Evolutionary conservation across 2,797 vertebrate species (phyloP).

Genomic region (Triplophysa yarkandensis): DNA sequence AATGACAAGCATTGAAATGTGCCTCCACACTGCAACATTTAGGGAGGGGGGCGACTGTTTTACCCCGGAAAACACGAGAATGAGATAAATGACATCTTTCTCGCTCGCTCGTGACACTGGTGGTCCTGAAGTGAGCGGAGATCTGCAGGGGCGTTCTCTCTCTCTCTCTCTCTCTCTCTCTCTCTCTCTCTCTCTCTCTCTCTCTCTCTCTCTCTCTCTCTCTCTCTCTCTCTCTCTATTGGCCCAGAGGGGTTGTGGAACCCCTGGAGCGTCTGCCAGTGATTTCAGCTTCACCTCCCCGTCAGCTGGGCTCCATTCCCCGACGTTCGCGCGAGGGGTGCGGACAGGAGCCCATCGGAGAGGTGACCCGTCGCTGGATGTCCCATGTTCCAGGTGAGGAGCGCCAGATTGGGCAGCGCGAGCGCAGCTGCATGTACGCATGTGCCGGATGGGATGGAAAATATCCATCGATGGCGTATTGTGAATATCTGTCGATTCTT

Average conservation of each 20-base stretch:
- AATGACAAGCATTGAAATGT: conserved; percentile 94
- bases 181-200: conserved; percentile 61
- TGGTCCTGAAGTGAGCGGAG: conserved; percentile 73
- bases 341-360: conserved; percentile 64
- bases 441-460: conserved; percentile 74
- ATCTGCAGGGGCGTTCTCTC: conserved; percentile 82
- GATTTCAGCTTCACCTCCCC: conserved; percentile 88
- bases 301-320: conserved; percentile 87
- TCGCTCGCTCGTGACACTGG: conserved; percentile 74
- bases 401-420: conserved; percentile 75
- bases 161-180: conserved; percentile 71
- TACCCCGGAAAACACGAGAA: conserved; percentile 50
- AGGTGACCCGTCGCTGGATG: conserved; percentile 64
- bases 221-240: conserved; percentile 81
- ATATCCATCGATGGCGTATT: too few species aligned
- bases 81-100: conserved; percentile 54
- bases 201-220: conserved; percentile 76
- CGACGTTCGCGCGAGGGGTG: conserved; percentile 83
- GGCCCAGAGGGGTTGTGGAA: conserved; percentile 87
- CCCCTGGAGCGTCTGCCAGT: conserved; percentile 85
- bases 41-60: conserved; percentile 79
- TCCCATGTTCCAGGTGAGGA: conserved; percentile 84
- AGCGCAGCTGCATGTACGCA: conserved; percentile 82
- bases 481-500: too few species aligned
- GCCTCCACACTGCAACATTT: conserved; percentile 86